Conservation (phyloP, 2,888 invertebrate species). For the Reticulitermes lucifugus region DNA sequence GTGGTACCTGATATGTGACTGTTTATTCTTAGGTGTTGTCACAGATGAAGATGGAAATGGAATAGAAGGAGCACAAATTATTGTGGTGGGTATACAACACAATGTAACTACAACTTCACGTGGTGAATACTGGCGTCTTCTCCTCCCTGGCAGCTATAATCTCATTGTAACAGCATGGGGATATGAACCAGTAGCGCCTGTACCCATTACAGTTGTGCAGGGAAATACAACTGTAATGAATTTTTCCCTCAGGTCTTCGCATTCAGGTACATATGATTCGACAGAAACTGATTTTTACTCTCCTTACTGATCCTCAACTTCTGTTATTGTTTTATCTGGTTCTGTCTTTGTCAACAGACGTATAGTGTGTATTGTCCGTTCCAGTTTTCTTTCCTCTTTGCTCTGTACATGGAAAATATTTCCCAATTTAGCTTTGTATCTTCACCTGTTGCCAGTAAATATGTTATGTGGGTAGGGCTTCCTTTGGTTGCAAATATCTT, state of each 20-base stretch:
- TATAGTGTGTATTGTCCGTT: background rate
- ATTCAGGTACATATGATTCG: slow-evolving; percentile 24
- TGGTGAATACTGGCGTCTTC: slow-evolving; percentile 95
- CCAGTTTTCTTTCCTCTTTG: background rate
- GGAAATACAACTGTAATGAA: slow-evolving; percentile 63
- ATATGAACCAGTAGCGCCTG: slow-evolving; percentile 66
- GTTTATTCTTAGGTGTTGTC: slow-evolving; percentile 69
- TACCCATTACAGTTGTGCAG: slow-evolving; percentile 61
- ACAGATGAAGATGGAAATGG: slow-evolving; percentile 72
- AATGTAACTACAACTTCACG: slow-evolving; percentile 79
- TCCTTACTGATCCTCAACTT: background rate
- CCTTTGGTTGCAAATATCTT: too few species aligned
- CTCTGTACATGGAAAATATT: background rate
- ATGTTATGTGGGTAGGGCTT: too few species aligned
- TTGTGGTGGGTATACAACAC: slow-evolving; percentile 83
- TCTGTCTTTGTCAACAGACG: too few species aligned
- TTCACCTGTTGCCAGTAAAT: background rate
- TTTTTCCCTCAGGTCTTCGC: slow-evolving; percentile 60
- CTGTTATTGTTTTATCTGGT: too few species aligned
- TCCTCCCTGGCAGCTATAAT: slow-evolving; percentile 61
- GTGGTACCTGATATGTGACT: too few species aligned
- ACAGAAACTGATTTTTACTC: background rate
- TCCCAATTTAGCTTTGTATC: background rate
- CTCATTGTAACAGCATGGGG: slow-evolving; percentile 57
- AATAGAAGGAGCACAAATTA: slow-evolving; percentile 79